Conservation (phyloP, 92 coral and sea anemone species). For the Zoanthus gigantus region DNA sequence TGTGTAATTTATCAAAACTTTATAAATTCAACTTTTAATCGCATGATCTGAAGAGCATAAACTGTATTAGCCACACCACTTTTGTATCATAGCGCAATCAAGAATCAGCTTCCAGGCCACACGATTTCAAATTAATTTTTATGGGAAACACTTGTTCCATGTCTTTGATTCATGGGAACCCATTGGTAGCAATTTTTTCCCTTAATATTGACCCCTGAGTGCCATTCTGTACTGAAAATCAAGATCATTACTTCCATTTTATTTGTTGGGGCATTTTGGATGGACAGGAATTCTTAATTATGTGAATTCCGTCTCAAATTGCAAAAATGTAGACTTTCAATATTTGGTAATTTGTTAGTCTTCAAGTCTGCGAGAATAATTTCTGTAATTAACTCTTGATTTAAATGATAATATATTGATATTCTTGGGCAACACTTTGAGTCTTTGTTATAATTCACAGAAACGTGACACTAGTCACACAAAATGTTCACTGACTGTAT, state of each 20-base stretch:
- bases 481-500: slow-evolving; percentile 4
- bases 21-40: too few relatives aligned
- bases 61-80: too few relatives aligned
- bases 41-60: too few relatives aligned
- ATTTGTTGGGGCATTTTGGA: slow-evolving; percentile 12
- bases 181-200: too few relatives aligned
- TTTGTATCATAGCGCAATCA: too few relatives aligned
- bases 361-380: slow-evolving; percentile 11
- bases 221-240: too few relatives aligned
- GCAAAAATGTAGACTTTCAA: neutral
- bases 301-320: slow-evolving; percentile 5
- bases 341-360: neutral
- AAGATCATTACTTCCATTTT: neutral
- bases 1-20: too few relatives aligned
- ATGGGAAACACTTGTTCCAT: too few relatives aligned
- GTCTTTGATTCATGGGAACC: too few relatives aligned
- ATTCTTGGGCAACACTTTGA: slow-evolving; percentile 18
- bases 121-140: too few relatives aligned
- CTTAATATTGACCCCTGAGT: too few relatives aligned
- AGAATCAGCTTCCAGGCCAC: too few relatives aligned
- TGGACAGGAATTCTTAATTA: slow-evolving; percentile 12
- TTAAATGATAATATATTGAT: neutral
- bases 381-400: neutral
- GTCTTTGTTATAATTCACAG: neutral
- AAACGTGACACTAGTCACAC: slow-evolving; percentile 15